These are phyloP conservation scores for Hypothenemus hampei DNA, from an alignment of 1,140 invertebrate genomes.

Conservation along the genomic window DNA sequence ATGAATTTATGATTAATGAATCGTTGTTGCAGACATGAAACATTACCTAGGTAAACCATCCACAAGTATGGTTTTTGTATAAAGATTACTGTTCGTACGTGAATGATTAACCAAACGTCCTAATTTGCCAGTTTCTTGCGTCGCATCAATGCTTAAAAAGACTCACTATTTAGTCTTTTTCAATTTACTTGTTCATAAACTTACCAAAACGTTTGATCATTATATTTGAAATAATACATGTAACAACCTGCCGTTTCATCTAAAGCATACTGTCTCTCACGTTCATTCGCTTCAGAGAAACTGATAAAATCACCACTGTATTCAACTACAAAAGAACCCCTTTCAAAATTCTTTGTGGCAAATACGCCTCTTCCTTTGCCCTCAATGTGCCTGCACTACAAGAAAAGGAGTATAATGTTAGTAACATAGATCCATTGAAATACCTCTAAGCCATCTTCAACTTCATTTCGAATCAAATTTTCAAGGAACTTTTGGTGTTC, in stretches of 20 bases:
- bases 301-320: slow-evolving; percentile 92
- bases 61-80: slow-evolving; percentile 79
- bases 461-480: slow-evolving; percentile 66
- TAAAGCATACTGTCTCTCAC: slow-evolving; percentile 80
- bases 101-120: slow-evolving; percentile 96
- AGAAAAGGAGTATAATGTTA: slow-evolving; percentile 1
- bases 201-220: slow-evolving; percentile 90
- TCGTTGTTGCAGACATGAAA: background rate
- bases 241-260: slow-evolving; percentile 92
- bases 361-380: slow-evolving; percentile 75
- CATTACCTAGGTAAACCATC: slow-evolving; percentile 57
- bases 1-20: background rate
- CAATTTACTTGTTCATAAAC: slow-evolving; percentile 32
- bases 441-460: slow-evolving; percentile 81
- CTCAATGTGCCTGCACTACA: slow-evolving; percentile 50
- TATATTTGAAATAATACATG: slow-evolving; percentile 98
- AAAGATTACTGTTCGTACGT: slow-evolving; percentile 76
- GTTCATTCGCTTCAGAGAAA: slow-evolving; percentile 70
- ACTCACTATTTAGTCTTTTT: background rate
- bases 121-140: slow-evolving; percentile 78
- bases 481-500: slow-evolving; percentile 78
- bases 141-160: slow-evolving; percentile 81
- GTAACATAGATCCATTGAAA: background rate
- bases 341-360: slow-evolving; percentile 68
- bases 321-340: slow-evolving; percentile 94